These are phyloP conservation scores for Drosophila leontia DNA, from an alignment of 1,140 invertebrate species.

Conservation along the genomic window DNA sequence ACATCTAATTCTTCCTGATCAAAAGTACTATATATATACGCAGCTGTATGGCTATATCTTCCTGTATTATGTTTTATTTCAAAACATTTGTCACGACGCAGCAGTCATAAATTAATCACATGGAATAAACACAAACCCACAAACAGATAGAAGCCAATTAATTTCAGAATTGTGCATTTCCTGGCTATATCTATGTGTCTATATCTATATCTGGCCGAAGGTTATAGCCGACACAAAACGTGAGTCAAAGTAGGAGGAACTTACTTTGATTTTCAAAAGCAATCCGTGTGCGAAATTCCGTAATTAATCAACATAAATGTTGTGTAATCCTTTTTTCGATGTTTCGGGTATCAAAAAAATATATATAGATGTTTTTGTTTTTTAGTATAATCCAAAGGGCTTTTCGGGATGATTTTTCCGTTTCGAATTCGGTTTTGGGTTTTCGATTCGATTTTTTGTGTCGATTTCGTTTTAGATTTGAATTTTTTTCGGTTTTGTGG, in stretches of 20 bases:
- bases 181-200: conserved; percentile 11
- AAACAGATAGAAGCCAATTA: conserved; percentile 30
- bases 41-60: conserved; percentile 18
- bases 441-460: conserved; percentile 11
- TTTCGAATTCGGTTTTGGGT: conserved; percentile 31
- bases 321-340: conserved; percentile 48
- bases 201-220: conserved; percentile 19
- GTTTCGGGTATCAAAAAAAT: conserved; percentile 53
- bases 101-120: conserved; percentile 40
- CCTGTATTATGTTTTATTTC: conserved; percentile 39
- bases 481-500: conserved; percentile 35
- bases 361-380: conserved; percentile 1
- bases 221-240: conserved; percentile 19
- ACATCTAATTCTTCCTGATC: conserved; percentile 22
- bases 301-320: conserved; percentile 43
- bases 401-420: conserved; percentile 20
- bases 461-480: conserved; percentile 35
- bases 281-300: conserved; percentile 70
- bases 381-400: conserved; percentile 35
- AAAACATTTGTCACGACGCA: conserved; percentile 38
- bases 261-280: conserved; percentile 84
- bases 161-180: conserved; percentile 51
- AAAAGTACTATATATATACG: not conserved
- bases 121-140: conserved; percentile 33
- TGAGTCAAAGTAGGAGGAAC: conserved; percentile 11